These are phyloP conservation scores for Drosophila orosa DNA, from an alignment of 1,140 invertebrate species.

Conservation along the genomic window DNA sequence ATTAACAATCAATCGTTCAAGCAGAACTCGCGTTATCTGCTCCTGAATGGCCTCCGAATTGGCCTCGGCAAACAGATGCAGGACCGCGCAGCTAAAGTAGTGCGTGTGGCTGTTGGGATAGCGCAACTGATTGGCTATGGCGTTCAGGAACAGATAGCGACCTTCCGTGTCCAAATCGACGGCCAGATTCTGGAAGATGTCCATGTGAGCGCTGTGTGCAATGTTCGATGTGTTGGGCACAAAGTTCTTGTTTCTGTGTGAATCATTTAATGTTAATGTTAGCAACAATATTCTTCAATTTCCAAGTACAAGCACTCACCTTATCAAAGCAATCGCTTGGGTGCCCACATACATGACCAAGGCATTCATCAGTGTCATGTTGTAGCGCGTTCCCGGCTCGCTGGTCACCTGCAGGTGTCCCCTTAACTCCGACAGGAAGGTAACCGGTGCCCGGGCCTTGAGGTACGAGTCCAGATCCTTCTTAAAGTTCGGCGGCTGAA, in stretches of 20 bases:
- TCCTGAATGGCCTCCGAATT: constrained; percentile 97
- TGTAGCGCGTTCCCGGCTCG: constrained; percentile 96
- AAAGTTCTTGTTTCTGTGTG: constrained; percentile 90
- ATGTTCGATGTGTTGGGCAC: constrained; percentile 98
- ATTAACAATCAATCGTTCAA: constrained; percentile 98
- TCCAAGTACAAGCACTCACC: constrained; percentile 35
- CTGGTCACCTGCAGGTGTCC: constrained; percentile 94
- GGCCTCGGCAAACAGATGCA: constrained; percentile 99
- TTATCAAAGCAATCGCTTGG: constrained; percentile 95
- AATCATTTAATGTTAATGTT: not conserved
- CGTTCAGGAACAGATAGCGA: constrained; percentile 98
- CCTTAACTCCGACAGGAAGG: constrained; percentile 96
- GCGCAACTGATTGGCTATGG: constrained; percentile 98
- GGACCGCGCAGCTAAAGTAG: constrained; percentile 98
- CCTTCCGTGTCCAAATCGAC: constrained; percentile 99
- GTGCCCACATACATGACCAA: constrained; percentile 98
- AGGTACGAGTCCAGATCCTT: constrained; percentile 98
- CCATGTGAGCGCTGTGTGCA: constrained; percentile 98
- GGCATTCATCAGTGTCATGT: constrained; percentile 98
- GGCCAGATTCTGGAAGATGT: constrained; percentile 99
- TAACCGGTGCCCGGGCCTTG: constrained; percentile 96
- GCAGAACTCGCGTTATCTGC: constrained; percentile 95
- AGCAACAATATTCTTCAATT: not conserved
- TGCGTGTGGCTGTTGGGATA: constrained; percentile 99
- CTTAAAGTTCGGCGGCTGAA: constrained; percentile 94